These are phyloP conservation scores for Troides helena DNA, from an alignment of 2,888 invertebrate genomes.

Conservation along the genomic window DNA sequence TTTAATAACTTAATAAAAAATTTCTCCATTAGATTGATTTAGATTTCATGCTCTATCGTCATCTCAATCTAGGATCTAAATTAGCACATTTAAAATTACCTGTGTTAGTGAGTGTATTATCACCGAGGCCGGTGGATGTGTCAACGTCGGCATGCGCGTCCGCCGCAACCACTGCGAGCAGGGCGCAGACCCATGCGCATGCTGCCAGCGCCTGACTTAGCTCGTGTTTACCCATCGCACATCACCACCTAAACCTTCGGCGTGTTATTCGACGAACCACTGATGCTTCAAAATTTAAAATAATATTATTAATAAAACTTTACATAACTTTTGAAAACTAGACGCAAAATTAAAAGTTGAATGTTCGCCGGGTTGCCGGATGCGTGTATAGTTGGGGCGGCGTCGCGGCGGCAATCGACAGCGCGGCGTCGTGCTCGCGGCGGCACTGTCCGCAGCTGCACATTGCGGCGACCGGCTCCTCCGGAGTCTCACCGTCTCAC, in stretches of 20 bases:
- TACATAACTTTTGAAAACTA: slow-evolving; percentile 28
- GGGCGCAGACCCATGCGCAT: slow-evolving; percentile 74
- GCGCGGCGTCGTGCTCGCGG: slow-evolving; percentile 60
- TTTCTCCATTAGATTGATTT: too few relatives aligned
- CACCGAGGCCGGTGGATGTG: slow-evolving; percentile 74
- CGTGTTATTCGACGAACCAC: slow-evolving; percentile 32
- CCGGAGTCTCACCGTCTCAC: slow-evolving; percentile 65
- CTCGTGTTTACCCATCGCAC: slow-evolving; percentile 69
- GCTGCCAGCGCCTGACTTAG: slow-evolving; percentile 45
- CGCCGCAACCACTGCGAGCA: slow-evolving; percentile 49
- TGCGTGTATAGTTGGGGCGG: slow-evolving; percentile 38
- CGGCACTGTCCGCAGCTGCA: slow-evolving; percentile 64
- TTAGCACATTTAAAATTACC: slow-evolving; percentile 44
- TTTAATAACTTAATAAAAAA: too few relatives aligned
- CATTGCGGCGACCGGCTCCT: slow-evolving; percentile 70
- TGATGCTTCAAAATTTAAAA: slow-evolving; percentile 22
- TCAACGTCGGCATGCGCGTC: slow-evolving; percentile 68
- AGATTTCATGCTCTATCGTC: too few relatives aligned
- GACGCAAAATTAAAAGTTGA: slow-evolving; percentile 14
- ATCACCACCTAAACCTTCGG: slow-evolving; percentile 57
- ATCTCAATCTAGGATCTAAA: too few relatives aligned
- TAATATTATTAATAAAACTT: slow-evolving; percentile 18
- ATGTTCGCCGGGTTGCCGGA: slow-evolving; percentile 13
- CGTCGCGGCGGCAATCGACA: slow-evolving; percentile 45
- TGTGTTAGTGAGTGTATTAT: slow-evolving; percentile 73